Evolutionary conservation across 2,113 vertebrate species (phyloP).

Genomic region (Gymnorhina tibicen): DNA sequence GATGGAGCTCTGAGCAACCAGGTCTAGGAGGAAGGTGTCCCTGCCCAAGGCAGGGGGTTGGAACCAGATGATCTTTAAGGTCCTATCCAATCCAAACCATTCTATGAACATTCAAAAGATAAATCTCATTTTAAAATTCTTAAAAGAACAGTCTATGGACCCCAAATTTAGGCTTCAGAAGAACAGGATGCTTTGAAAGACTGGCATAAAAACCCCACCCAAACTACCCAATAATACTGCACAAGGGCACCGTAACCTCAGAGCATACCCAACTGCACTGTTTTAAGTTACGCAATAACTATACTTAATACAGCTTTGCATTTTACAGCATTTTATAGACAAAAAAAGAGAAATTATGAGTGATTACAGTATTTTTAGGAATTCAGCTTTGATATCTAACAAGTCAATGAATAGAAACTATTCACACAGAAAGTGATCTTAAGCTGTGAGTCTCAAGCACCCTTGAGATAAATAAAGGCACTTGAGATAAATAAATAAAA

Average conservation of each 20-base stretch:
- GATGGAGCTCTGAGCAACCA: background rate
- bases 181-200: background rate
- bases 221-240: background rate
- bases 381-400: background rate
- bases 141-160: background rate
- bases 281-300: background rate
- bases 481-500: no score
- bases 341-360: background rate
- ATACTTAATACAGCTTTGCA: background rate
- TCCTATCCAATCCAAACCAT: background rate
- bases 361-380: background rate
- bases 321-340: background rate
- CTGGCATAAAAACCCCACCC: background rate
- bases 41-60: background rate
- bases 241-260: background rate
- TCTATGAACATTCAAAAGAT: background rate
- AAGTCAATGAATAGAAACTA: background rate
- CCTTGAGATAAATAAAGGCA: no score
- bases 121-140: background rate
- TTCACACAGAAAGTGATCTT: background rate
- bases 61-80: background rate
- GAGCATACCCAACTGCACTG: background rate
- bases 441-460: background rate
- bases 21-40: background rate
- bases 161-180: background rate